A percentile compares a stretch with the other conserved stretches of the same genome.
phyloP scores from a whole-genome alignment of 2,113 vertebrate genomes.

The Marcusenius ussheri region DNA sequence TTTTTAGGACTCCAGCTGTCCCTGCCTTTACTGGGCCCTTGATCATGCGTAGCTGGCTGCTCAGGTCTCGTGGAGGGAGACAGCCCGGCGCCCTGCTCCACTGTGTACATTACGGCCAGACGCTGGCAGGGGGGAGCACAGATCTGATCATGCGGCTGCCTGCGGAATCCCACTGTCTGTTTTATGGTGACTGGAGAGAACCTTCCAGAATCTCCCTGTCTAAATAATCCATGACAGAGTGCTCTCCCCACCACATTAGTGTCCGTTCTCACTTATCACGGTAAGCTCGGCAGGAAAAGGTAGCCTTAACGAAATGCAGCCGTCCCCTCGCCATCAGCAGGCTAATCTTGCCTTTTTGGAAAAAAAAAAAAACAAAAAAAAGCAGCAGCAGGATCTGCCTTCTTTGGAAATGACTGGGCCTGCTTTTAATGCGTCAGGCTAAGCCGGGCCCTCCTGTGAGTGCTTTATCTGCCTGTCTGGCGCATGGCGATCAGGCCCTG shows the following conservation, averaged over 20 bases:
- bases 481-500: neutral
- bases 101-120: conserved; percentile 41
- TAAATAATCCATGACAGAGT: conserved; percentile 47
- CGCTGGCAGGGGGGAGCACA: conserved; percentile 8
- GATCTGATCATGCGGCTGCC: conserved; percentile 17
- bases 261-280: conserved; percentile 37
- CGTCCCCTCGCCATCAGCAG: conserved; percentile 21
- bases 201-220: conserved; percentile 38
- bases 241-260: conserved; percentile 36
- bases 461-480: neutral
- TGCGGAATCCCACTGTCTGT: conserved; percentile 32
- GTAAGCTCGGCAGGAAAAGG: conserved; percentile 22
- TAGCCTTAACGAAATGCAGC: conserved; percentile 36
- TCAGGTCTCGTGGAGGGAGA: conserved; percentile 26
- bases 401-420: neutral
- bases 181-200: conserved; percentile 31
- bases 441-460: neutral
- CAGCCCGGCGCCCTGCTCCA: conserved; percentile 39
- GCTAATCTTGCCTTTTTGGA: conserved; percentile 20
- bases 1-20: conserved; percentile 27
- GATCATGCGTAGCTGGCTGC: conserved; percentile 29
- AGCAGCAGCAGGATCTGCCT: conserved; percentile 13
- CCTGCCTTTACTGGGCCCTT: conserved; percentile 27
- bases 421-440: conserved; percentile 4
- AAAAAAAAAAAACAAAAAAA: conserved; percentile 5